These are phyloP conservation scores for Aegotheles bennettii DNA, from an alignment of 2,113 vertebrate genomes.

Conservation along the genomic window DNA sequence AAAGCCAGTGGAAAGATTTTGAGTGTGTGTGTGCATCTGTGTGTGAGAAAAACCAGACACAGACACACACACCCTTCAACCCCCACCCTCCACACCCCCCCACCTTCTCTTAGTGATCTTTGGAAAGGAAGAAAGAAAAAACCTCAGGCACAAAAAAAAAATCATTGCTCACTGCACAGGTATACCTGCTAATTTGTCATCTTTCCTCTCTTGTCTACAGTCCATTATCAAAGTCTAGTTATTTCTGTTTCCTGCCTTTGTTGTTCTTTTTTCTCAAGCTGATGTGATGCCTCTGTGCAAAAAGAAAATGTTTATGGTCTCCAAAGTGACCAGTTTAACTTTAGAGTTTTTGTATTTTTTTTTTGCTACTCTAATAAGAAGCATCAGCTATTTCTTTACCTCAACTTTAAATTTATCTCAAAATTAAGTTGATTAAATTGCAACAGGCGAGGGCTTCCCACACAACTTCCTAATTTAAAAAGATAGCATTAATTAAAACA, in stretches of 20 bases:
- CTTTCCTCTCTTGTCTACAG: not conserved
- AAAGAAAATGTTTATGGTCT: not conserved
- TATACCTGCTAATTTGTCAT: not conserved
- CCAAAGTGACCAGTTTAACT: not conserved
- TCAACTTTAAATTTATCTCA: not conserved
- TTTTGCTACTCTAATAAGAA: not conserved
- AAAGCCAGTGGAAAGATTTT: not conserved
- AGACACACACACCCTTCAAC: not conserved
- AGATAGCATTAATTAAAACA: not conserved
- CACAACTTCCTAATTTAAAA: not conserved
- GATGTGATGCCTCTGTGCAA: not conserved
- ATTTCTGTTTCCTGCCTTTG: not conserved
- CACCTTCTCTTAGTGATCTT: not conserved
- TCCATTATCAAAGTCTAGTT: not conserved
- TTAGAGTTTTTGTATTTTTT: not conserved
- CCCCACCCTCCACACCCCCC: not conserved
- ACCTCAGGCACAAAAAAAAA: conserved; percentile 3
- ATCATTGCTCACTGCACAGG: not conserved
- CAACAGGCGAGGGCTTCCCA: not conserved
- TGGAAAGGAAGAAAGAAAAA: not conserved
- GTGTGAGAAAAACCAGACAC: not conserved
- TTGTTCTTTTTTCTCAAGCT: not conserved
- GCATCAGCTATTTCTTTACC: not conserved
- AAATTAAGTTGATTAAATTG: not conserved
- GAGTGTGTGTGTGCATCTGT: not conserved